Base-by-base conservation (phyloP, 2,888 invertebrate species). In the Meiosimyza platycephala region DNA sequence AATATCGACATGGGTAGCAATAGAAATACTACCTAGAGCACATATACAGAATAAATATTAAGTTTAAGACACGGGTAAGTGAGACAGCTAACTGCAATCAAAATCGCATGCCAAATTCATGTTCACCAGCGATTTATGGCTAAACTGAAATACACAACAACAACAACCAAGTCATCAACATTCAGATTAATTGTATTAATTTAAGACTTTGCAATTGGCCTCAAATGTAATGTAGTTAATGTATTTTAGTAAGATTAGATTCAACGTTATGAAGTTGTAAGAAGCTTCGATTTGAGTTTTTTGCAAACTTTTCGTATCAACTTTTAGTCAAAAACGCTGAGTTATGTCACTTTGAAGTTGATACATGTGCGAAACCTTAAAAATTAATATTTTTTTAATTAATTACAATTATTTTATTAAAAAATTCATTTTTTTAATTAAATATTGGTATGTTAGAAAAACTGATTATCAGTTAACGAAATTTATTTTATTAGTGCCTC, bases 71-170 rank as follows among this genome's bases (percentile, higher is more conserved):
- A 5, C 40, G 40, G 12, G 33, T n/a, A 62, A 28, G 7, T n/a
- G 52, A 65, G 33, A 65, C n/a, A 13, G 13, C 12, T 51, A 12
- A 15, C 51, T 51, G 16, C 13, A 54, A 66, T 33, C 40, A 52
- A 40, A 66, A 54, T 47, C 52, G 47, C 33, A 33, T 52, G 54
- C 54, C 66, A 66, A 65, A 55, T n/a, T 55, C 18, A 66, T 66
- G 54, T 15, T 54, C 15, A 16, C n/a, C 15, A 54, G 12, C 40
- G 16, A 47, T 18, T n/a, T 15, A 6, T 57, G 40, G 40, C 54
- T 28, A n/a, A 33, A 18, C 55, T 48, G 22, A 16, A 40, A 40
- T 40, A 40, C 40, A 40, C 40, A 57, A 57, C 12, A 57, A 57
- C 57, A 57, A 28, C 11, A 57, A 15, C 64, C 50, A 40, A 40